A percentile compares a stretch with the other conserved stretches of the same genome.
Conservation (phyloP, 2,113 vertebrate species). For the Orientallactaga bullata region DNA sequence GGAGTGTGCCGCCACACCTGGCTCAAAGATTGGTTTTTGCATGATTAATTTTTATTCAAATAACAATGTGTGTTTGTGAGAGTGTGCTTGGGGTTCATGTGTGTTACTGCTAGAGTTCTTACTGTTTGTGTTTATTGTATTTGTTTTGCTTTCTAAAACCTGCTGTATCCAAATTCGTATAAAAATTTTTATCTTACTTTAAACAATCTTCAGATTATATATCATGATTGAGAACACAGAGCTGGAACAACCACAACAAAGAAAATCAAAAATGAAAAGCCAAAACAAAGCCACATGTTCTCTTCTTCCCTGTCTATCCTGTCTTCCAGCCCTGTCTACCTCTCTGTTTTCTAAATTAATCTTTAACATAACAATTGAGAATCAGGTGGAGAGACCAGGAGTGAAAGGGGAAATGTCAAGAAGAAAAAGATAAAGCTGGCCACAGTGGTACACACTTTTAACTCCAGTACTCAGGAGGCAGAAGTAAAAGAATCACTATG, state of each 20-base stretch:
- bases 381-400: neutral
- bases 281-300: too few relatives aligned
- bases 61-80: neutral
- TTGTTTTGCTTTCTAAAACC: neutral
- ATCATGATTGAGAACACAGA: neutral
- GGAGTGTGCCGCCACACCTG: too few relatives aligned
- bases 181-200: too few relatives aligned
- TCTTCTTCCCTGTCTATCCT: neutral
- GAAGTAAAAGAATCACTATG: too few relatives aligned
- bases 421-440: too few relatives aligned
- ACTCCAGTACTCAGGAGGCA: too few relatives aligned
- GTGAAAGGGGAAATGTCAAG: too few relatives aligned
- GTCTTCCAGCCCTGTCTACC: too few relatives aligned
- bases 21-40: neutral
- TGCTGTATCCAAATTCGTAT: neutral
- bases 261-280: neutral
- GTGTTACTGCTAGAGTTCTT: neutral
- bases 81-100: neutral
- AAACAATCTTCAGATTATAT: too few relatives aligned
- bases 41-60: neutral
- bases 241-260: neutral
- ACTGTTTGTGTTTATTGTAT: neutral
- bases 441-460: too few relatives aligned
- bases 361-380: neutral
- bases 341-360: neutral